Evolutionary conservation across 2,888 invertebrate genomes (phyloP).

Genomic region (Dynastes grantii): DNA sequence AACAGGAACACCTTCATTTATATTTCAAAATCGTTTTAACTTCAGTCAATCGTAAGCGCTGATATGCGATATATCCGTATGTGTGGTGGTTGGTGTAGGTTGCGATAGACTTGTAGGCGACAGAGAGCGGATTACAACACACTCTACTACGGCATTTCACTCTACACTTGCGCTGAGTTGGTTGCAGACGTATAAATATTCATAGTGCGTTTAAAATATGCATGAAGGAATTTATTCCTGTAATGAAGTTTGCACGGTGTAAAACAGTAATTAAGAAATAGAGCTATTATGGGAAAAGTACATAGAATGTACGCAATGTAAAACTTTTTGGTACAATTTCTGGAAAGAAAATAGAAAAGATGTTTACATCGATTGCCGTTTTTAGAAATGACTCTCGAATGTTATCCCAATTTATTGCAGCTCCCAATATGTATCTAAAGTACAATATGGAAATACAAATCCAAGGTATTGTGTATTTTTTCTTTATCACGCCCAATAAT

Average conservation of each 20-base stretch:
- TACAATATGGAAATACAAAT: no score
- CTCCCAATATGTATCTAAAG: no score
- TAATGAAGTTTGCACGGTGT: not conserved
- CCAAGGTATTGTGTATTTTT: no score
- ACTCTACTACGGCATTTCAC: not conserved
- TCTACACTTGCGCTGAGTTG: constrained; percentile 25
- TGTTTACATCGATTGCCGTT: no score
- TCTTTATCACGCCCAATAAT: no score
- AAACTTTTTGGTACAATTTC: no score
- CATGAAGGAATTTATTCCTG: not conserved
- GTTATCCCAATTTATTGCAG: no score
- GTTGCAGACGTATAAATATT: constrained; percentile 36
- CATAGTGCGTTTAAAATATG: constrained; percentile 15
- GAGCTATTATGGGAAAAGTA: not conserved
- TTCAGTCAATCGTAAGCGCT: not conserved
- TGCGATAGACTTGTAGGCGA: constrained; percentile 3
- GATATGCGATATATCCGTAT: not conserved
- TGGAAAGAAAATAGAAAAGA: no score
- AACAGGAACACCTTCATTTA: constrained; percentile 16
- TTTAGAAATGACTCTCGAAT: no score
- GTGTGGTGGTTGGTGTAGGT: constrained; percentile 8
- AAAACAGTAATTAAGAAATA: not conserved
- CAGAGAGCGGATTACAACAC: not conserved
- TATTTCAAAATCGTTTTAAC: constrained; percentile 15
- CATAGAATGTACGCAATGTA: no score